These are phyloP conservation scores for Anagyrus pseudococci DNA, from an alignment of 2,888 invertebrate species.

Conservation along the genomic window DNA sequence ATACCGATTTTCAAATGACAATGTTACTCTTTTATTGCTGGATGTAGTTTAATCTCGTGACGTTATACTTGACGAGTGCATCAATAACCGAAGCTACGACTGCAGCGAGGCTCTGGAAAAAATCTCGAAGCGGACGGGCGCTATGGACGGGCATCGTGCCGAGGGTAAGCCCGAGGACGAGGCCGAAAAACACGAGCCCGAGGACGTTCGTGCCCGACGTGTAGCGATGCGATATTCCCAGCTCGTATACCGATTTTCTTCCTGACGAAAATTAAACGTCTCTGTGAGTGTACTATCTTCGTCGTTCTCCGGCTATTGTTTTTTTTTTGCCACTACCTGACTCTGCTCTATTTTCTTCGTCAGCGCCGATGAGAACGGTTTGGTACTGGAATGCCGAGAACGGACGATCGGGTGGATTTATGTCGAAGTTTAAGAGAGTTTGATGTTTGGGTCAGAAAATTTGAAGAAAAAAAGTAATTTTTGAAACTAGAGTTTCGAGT, in stretches of 20 bases:
- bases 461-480: background rate
- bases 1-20: background rate
- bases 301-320: background rate
- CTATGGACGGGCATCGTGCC: conserved; percentile 78
- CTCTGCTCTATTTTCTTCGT: background rate
- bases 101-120: conserved; percentile 85
- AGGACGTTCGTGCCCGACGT: conserved; percentile 82
- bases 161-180: conserved; percentile 86
- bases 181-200: conserved; percentile 83
- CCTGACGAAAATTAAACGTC: background rate
- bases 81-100: conserved; percentile 94
- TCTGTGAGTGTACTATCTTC: background rate
- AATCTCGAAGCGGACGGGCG: conserved; percentile 80
- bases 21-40: too few relatives aligned
- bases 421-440: too few relatives aligned
- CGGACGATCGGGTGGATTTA: background rate
- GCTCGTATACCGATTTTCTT: conserved; percentile 53
- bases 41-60: too few relatives aligned
- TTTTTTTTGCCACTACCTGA: background rate
- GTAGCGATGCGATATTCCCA: conserved; percentile 74
- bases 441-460: too few relatives aligned
- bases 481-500: background rate
- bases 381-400: conserved; percentile 67
- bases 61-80: conserved; percentile 80
- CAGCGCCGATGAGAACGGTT: conserved; percentile 62